A percentile compares a stretch with the other conserved stretches of the same genome.
Evolutionary conservation across 2,888 invertebrate genomes (phyloP).

Genomic region (Acronicta alni): DNA sequence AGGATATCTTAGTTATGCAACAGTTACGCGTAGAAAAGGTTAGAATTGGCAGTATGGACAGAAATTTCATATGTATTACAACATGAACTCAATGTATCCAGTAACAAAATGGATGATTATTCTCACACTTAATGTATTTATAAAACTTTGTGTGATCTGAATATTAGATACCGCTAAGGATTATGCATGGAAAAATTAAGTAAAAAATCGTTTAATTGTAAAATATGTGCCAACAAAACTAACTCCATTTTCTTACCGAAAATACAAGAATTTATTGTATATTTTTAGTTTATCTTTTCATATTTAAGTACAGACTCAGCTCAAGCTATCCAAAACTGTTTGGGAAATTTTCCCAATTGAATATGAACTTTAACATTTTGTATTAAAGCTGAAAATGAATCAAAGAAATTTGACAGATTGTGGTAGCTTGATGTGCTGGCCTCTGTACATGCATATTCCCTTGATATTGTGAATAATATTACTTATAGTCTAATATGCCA

Average conservation of each 20-base stretch:
- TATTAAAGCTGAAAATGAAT: too few relatives aligned
- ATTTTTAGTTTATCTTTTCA: too few relatives aligned
- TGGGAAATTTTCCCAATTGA: too few relatives aligned
- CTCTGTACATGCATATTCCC: background rate
- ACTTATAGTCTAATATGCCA: conserved; percentile 33
- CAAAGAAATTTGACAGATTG: too few relatives aligned
- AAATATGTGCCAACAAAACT: background rate
- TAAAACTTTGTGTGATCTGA: conserved; percentile 5
- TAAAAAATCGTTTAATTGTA: conserved; percentile 2
- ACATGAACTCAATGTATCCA: conserved; percentile 8
- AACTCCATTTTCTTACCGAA: background rate
- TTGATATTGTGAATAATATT: conserved; percentile 3
- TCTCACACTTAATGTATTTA: background rate
- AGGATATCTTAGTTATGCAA: background rate
- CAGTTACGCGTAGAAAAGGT: background rate
- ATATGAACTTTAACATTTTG: too few relatives aligned
- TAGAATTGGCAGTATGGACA: conserved; percentile 3
- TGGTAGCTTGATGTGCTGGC: too few relatives aligned
- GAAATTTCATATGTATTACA: background rate
- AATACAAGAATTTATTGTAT: too few relatives aligned
- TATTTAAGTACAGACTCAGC: too few relatives aligned
- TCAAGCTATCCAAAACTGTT: too few relatives aligned
- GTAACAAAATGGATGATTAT: background rate
- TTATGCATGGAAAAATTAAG: background rate
- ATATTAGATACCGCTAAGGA: background rate